Evolutionary conservation across 1,140 invertebrate species (phyloP), one percentile per base, ranked within the genome.

Genomic region (Drosophila lowei): DNA sequence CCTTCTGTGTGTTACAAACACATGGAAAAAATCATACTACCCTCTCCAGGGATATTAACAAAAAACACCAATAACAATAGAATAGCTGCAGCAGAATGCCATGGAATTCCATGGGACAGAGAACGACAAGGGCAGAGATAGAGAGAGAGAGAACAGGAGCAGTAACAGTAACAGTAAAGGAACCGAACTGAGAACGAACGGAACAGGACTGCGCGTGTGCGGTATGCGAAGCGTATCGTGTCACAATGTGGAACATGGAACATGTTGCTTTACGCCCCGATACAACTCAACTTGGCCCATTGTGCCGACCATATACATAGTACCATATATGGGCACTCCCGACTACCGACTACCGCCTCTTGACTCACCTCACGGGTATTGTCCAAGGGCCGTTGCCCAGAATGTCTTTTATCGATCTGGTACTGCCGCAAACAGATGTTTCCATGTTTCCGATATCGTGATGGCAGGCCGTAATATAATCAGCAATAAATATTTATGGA

Each of bases 271-370:
- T 80, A 79, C 80, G 77, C 81, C 73, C 63, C 18, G 43, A 30
- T 66, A 85, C 80, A 86, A 86, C 81, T 85, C 77, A 86, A 81
- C 83, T 85, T 85, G 77, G 53, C 23, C 59, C 74, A 76, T 85
- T 77, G 79, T 67, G 34, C 3, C 34, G 11, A 38, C 34, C 34
- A 38, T 38, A 38, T 38, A 38, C 34, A 38, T 38, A 38, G 11
- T 49, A 38, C 79, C 79, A 76, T 68, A 64, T 84, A 72, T 65
- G 79, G 81, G 11, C 34, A 38, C 34, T 38, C 34, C 34, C 34
- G 3, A 38, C 34, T 3, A 34, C 8, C 30, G 30, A 34, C 28
- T 25, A 68, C 15, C 42, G 28, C 59, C 38, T 38, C 63, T n/a
- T 16, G 21, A 23, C 18, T 50, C n/a, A 38, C 7, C n/a, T n/a